phyloP scores from a whole-genome alignment of 2,888 invertebrate species.

The Mimas tiliae region DNA sequence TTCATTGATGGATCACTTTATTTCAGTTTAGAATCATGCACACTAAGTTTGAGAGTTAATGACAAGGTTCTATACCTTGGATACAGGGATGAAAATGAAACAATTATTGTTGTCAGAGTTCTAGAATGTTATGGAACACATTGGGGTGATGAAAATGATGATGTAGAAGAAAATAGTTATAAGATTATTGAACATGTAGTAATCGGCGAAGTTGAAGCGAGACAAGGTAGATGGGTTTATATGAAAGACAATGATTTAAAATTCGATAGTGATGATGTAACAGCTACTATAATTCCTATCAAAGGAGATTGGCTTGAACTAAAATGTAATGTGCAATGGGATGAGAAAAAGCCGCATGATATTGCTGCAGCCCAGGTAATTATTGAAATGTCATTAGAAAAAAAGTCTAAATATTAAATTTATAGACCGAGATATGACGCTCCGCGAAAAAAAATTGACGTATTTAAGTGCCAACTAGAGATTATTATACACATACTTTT shows the following conservation, averaged over 20 bases:
- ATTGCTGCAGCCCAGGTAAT: constrained; percentile 72
- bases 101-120: constrained; percentile 83
- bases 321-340: constrained; percentile 85
- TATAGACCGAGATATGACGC: too few species aligned
- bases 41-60: constrained; percentile 73
- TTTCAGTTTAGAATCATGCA: constrained; percentile 74
- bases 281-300: constrained; percentile 87
- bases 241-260: constrained; percentile 84
- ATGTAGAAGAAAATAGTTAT: constrained; percentile 59
- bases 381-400: background rate
- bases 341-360: constrained; percentile 80
- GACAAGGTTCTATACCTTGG: constrained; percentile 84
- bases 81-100: constrained; percentile 73
- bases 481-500: too few species aligned
- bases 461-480: too few species aligned
- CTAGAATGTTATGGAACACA: constrained; percentile 79
- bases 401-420: background rate
- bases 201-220: constrained; percentile 62
- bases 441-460: too few species aligned
- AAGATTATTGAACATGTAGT: constrained; percentile 66
- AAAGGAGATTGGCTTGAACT: constrained; percentile 89
- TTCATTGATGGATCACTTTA: constrained; percentile 85
- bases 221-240: constrained; percentile 62
- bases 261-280: constrained; percentile 86
- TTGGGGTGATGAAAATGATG: constrained; percentile 76